A percentile compares a stretch with the other conserved stretches of the same genome.
These are phyloP conservation scores for Phaedon cochleariae DNA, from an alignment of 2,888 invertebrate species.

Conservation along the genomic window DNA sequence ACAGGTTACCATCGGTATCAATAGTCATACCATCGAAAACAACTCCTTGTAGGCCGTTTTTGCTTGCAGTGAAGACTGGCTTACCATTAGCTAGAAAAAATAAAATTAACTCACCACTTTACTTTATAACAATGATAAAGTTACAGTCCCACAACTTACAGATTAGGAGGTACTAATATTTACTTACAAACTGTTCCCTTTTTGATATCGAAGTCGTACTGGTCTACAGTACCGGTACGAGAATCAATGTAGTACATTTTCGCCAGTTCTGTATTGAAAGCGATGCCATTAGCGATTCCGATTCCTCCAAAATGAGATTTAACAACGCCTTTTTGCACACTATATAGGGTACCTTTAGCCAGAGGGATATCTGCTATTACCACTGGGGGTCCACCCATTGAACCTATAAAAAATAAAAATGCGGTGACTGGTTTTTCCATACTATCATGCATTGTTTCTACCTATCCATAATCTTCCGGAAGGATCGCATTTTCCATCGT, in stretches of 20 bases:
- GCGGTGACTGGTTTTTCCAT: too few relatives aligned
- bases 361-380: slow-evolving; percentile 38
- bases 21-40: slow-evolving; percentile 82
- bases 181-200: slow-evolving; percentile 63
- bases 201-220: slow-evolving; percentile 70
- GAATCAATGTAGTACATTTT: slow-evolving; percentile 83
- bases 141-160: too few relatives aligned
- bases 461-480: slow-evolving; percentile 72
- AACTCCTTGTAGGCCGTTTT: slow-evolving; percentile 56
- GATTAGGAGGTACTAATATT: too few relatives aligned
- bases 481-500: slow-evolving; percentile 83
- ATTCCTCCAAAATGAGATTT: slow-evolving; percentile 45
- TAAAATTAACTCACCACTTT: not conserved
- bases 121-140: too few relatives aligned
- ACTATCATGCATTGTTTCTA: too few relatives aligned
- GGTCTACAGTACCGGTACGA: slow-evolving; percentile 69
- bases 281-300: slow-evolving; percentile 70
- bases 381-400: slow-evolving; percentile 50
- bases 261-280: slow-evolving; percentile 73
- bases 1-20: slow-evolving; percentile 79
- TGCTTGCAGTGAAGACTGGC: slow-evolving; percentile 67
- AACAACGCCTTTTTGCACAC: slow-evolving; percentile 40
- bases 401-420: slow-evolving; percentile 40
- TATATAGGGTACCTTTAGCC: slow-evolving; percentile 47
- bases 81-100: slow-evolving; percentile 66